Conservation (phyloP, 2,888 invertebrate species). For the Eurytoma californica region DNA sequence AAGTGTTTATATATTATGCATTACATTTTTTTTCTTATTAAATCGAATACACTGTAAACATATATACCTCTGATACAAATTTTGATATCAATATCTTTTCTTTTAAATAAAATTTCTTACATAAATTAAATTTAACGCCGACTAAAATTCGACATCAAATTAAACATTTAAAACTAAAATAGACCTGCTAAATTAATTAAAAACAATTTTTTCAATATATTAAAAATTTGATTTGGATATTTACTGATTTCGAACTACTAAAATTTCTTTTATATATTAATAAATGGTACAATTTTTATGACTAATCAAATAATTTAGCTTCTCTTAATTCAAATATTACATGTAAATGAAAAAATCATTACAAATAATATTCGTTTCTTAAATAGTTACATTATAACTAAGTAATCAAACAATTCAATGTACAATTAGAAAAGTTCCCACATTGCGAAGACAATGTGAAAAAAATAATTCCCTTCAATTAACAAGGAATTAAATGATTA, state of each 20-base stretch:
- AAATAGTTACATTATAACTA: constrained; percentile 27
- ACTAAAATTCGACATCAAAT: constrained; percentile 38
- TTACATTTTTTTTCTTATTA: constrained; percentile 31
- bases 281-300: constrained; percentile 42
- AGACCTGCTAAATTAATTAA: constrained; percentile 35
- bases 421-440: constrained; percentile 22
- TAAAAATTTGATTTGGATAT: constrained; percentile 46
- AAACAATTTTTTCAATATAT: constrained; percentile 50
- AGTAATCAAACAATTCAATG: constrained; percentile 13
- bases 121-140: constrained; percentile 38
- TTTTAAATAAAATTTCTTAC: constrained; percentile 44
- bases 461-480: constrained; percentile 21
- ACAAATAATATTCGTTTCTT: constrained; percentile 25
- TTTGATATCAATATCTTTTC: constrained; percentile 36
- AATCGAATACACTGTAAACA: constrained; percentile 48
- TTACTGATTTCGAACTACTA: constrained; percentile 53
- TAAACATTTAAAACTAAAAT: constrained; percentile 44
- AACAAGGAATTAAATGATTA: constrained; percentile 11
- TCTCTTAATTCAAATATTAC: constrained; percentile 28
- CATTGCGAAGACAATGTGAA: constrained; percentile 26
- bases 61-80: constrained; percentile 43
- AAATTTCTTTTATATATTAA: constrained; percentile 43
- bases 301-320: constrained; percentile 43
- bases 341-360: constrained; percentile 12
- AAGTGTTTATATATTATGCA: constrained; percentile 47